A percentile compares a stretch with the other conserved stretches of the same genome.
Conservation (phyloP, 2,797 vertebrate species). For the Sparus aurata region DNA sequence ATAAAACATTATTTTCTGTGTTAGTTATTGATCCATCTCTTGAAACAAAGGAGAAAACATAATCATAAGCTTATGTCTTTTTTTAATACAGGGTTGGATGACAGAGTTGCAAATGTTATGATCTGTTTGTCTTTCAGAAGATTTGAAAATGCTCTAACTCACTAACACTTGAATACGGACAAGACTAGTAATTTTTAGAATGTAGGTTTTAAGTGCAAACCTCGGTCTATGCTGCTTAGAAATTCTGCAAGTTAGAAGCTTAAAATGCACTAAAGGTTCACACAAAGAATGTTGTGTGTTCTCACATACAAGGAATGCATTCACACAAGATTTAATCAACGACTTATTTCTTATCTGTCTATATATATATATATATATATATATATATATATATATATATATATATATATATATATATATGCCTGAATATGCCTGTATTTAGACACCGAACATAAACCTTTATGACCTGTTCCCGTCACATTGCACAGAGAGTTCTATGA, state of each 20-base stretch:
- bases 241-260: not conserved
- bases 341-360: not conserved
- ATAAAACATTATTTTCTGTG: not conserved
- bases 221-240: not conserved
- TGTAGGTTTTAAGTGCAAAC: not conserved
- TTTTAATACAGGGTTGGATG: not conserved
- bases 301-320: not conserved
- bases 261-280: not conserved
- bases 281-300: not conserved
- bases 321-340: not conserved
- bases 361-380: no score
- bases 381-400: no score
- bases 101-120: not conserved
- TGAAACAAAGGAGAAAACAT: not conserved
- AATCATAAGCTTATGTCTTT: not conserved
- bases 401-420: no score
- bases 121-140: not conserved
- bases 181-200: not conserved
- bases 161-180: not conserved
- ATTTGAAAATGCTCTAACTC: not conserved
- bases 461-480: not conserved
- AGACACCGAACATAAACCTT: not conserved
- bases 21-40: not conserved
- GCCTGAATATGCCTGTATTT: not conserved
- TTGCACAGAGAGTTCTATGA: not conserved